Conservation (phyloP, 2,888 invertebrate genomes). For the Phengaris arion region DNA sequence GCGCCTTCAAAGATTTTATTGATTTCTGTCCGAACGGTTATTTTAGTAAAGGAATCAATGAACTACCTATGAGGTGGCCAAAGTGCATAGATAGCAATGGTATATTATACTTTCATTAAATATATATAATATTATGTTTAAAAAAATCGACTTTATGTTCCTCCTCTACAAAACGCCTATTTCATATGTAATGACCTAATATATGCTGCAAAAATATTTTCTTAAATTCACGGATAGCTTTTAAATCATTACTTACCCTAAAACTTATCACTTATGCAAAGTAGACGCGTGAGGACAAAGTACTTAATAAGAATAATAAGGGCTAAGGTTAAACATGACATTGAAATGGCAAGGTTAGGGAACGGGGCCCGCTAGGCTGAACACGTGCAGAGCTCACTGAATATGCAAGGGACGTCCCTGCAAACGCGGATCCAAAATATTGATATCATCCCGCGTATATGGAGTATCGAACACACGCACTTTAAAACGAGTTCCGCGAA, state of each 20-base stretch:
- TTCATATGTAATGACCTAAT: too few relatives aligned
- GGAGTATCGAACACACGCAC: background rate
- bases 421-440: slow-evolving; percentile 8
- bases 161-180: too few relatives aligned
- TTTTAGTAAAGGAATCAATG: too few relatives aligned
- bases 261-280: background rate
- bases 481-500: background rate
- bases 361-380: background rate
- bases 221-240: too few relatives aligned
- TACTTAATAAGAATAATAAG: background rate
- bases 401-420: slow-evolving; percentile 9
- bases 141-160: too few relatives aligned
- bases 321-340: background rate
- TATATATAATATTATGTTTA: too few relatives aligned
- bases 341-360: slow-evolving; percentile 21
- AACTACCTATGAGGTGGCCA: too few relatives aligned
- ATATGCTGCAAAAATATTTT: too few relatives aligned
- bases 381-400: background rate
- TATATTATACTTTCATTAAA: too few relatives aligned
- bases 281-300: background rate
- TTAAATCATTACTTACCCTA: background rate
- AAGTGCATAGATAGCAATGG: too few relatives aligned
- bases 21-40: too few relatives aligned
- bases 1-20: too few relatives aligned
- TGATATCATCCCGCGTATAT: background rate